Percentiles rank a stretch among this genome's conserved stretches.
phyloP scores from a whole-genome alignment of 1,140 invertebrate genomes.

The Arctopsyche grandis region DNA sequence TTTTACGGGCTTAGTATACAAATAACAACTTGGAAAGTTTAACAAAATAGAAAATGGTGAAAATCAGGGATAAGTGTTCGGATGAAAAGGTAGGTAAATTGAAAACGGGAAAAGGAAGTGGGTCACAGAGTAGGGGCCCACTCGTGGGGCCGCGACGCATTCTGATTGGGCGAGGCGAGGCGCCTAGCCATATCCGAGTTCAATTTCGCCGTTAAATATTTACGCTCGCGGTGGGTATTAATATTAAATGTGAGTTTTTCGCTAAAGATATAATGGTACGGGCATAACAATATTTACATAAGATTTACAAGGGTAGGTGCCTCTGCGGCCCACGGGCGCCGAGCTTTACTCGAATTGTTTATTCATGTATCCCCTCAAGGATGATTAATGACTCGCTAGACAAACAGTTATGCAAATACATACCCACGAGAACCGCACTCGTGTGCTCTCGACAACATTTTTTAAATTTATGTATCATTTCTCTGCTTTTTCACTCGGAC shows the following conservation, averaged over 20 bases:
- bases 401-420: slow-evolving; percentile 50
- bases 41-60: too few species aligned
- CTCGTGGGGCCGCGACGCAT: not conserved
- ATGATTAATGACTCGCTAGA: slow-evolving; percentile 52
- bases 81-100: slow-evolving; percentile 9
- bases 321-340: not conserved
- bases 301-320: slow-evolving; percentile 40
- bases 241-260: slow-evolving; percentile 42
- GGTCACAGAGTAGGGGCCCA: slow-evolving; percentile 5
- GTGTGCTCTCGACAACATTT: not conserved
- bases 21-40: too few species aligned
- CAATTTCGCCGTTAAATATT: slow-evolving; percentile 40
- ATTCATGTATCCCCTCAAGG: slow-evolving; percentile 49
- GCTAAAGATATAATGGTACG: slow-evolving; percentile 40
- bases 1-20: too few species aligned
- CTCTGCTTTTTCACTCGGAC: too few species aligned
- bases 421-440: not conserved
- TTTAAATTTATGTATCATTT: too few species aligned
- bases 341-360: slow-evolving; percentile 47
- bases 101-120: slow-evolving; percentile 12
- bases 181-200: slow-evolving; percentile 30
- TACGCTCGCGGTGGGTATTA: slow-evolving; percentile 34
- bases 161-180: not conserved
- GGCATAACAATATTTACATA: slow-evolving; percentile 44
- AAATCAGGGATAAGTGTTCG: not conserved